Base-by-base conservation (phyloP, 2,888 invertebrate genomes). In the Philopedon plagiatum region DNA sequence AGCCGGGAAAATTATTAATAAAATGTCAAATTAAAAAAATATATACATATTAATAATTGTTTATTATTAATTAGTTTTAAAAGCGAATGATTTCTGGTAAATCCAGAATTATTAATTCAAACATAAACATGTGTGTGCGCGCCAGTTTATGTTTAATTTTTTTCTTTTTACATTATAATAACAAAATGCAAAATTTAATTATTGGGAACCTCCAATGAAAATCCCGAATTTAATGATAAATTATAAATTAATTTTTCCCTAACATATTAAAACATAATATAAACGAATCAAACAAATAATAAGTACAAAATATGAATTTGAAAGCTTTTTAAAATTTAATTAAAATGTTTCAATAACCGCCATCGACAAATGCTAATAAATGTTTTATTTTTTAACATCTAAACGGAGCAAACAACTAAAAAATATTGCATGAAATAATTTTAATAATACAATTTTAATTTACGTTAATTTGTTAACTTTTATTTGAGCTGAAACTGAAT, bases 271-370 rank as follows among this genome's bases (percentile, higher is more conserved):
- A 73, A 73, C 73, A 69, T 69, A 73, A 65, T 69, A 73, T 73
- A 73, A 73, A 73, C 69, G 69, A 73, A 69, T 73, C 69, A 66
- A 68, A 73, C 73, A 73, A 73, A 73, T 73, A 73, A 74, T 74
- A 74, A 74, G 71, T 67, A 74, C 71, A 15, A 15, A 39, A 39
- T 39, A 39, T 39, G 39, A 39, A 15, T 39, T 39, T 39, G 39
- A 39, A 39, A 39, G 71, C 63, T 67, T 74, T 74, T 71, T 74
- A 74, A 74, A 74, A 65, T 74, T 74, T 74, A 74, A 74, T 74
- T 74, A 74, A 74, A 74, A 70, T 71, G 67, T 71, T 71, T 74
- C 67, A 74, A 74, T 71, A 74, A 74, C 66, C 70, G 56, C 70
- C 65, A 54, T 65, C 69, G 39, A 69, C 73, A 65, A 73, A 73